Base-by-base conservation (phyloP, 2,797 vertebrate genomes). In the Poeciliopsis gracilis region DNA sequence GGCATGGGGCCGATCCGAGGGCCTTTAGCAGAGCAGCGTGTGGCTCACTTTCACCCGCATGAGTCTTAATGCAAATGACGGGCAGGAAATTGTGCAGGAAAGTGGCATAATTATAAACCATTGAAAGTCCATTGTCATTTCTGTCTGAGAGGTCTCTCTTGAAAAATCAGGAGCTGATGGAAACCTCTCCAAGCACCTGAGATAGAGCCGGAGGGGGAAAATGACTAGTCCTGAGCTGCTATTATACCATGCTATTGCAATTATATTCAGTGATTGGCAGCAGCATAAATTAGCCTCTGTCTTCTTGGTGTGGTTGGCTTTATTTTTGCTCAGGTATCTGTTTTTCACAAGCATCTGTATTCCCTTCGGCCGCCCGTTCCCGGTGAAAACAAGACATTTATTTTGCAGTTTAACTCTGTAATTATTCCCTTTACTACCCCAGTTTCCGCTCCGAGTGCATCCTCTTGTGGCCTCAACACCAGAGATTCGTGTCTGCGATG, bases 91-190 rank as follows among this genome's bases (percentile, higher is more conserved):
- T 89, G 90, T 88, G 84, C 91, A 73, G 89, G 81, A 90, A 88
- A 92, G 90, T 90, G 91, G 88, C 87, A 85, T 93, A 93, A 93
- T 93, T 91, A 93, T 78, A 86, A 91, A 88, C 87, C 90, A 89
- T 87, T 90, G 92, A 90, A 89, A 88, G 91, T 90, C 90, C 88
- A 90, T 93, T 93, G 92, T 92, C 87, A 90, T 90, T 86, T 70
- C 79, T 82, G 86, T 90, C 89, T 92, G 91, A 93, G 92, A 93
- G 93, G 90, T 91, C 91, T 92, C 93, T 92, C 92, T 93, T 90
- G 89, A 92, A 93, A 93, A 92, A 93, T 91, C 91, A 90, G 88
- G 87, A 90, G 90, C 91, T 89, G 89, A 93, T 91, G 90, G 86
- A 91, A 91, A 88, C 87, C 88, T 77, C 81, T 87, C 72, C 76